Evolutionary conservation across 1,140 invertebrate genomes (phyloP), one percentile per base, ranked within the genome.

Genomic region (Lepidotrigona ventralis): DNA sequence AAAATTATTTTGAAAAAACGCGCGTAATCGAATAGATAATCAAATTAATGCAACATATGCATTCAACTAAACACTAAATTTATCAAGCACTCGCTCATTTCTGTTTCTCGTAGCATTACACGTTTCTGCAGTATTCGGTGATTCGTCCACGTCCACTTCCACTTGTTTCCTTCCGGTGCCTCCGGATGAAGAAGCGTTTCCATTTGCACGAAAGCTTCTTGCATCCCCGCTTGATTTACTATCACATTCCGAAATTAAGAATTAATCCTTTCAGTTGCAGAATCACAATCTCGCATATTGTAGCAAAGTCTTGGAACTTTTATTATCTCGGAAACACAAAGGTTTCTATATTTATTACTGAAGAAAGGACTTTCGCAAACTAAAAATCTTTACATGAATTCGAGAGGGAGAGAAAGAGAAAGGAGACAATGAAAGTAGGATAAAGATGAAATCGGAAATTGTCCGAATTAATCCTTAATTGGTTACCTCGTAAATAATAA

Each of bases 241-340:
- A 11, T 15, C 63, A 2, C 63, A 51, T 33, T 33, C 19, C 58
- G 46, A 53, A 63, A 78, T 68, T 54, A 68, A 78, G 63, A 26
- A 68, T 78, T 78, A 68, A 78, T 58, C 58, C 81, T 63, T 85
- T 76, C 70, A 23, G 17, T n/a, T 74, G 2, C 58, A 0, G 53
- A 56, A 56, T 73, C 71, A 15, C 26, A 12, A 23, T 73, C 26
- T 73, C 71, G 71, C 29, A 53, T 73, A 33, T 56, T 26, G 21
- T 21, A 23, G 21, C 2, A 33, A 56, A 56, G 23, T 56, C 53
- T 12, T 12, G 12, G 11, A 56, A 56, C 53, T 15, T 33, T 26
- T 53, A 73, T 73, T 39, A 21, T 58, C 39, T 39, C 29, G 5
- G 14, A 21, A 33, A 58, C 53, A 33, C 19, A 19, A 14, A 6